Percentiles rank a stretch among this genome's conserved stretches.
phyloP scores from a whole-genome alignment of 2,797 vertebrate species.

The Tolypeutes matacus region DNA sequence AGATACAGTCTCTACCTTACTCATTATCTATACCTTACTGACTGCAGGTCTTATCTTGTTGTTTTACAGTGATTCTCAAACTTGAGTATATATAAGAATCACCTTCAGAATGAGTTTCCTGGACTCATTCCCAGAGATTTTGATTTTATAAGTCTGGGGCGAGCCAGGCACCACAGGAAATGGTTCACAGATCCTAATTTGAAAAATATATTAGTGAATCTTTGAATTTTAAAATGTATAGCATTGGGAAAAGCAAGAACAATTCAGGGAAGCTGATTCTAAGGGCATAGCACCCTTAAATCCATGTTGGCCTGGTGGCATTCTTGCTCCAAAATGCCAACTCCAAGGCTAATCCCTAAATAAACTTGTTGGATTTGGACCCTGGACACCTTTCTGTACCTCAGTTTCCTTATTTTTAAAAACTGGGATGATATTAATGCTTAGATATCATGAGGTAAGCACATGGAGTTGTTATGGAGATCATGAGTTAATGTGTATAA shows the following conservation, averaged over 20 bases:
- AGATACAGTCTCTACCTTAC: neutral
- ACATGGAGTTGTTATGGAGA: no score
- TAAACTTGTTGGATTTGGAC: no score
- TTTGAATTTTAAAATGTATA: slow-evolving; percentile 44
- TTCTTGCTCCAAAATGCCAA: neutral
- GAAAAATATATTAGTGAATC: neutral
- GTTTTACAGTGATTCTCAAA: slow-evolving; percentile 38
- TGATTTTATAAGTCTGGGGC: neutral
- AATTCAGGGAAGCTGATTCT: neutral
- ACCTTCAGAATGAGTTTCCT: slow-evolving; percentile 58
- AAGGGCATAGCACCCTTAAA: neutral
- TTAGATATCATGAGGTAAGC: no score
- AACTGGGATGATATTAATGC: no score
- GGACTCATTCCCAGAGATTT: slow-evolving; percentile 11
- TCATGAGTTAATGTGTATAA: no score
- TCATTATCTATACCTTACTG: neutral
- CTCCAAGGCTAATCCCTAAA: no score
- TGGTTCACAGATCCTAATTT: slow-evolving; percentile 28
- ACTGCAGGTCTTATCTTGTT: neutral
- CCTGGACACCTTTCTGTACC: no score
- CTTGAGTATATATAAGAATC: slow-evolving; percentile 18
- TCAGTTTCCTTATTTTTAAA: no score
- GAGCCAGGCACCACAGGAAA: neutral
- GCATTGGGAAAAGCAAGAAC: neutral
- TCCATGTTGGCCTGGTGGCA: neutral